phyloP scores from a whole-genome alignment of 2,888 invertebrate genomes.

The Hemaris fuciformis region DNA sequence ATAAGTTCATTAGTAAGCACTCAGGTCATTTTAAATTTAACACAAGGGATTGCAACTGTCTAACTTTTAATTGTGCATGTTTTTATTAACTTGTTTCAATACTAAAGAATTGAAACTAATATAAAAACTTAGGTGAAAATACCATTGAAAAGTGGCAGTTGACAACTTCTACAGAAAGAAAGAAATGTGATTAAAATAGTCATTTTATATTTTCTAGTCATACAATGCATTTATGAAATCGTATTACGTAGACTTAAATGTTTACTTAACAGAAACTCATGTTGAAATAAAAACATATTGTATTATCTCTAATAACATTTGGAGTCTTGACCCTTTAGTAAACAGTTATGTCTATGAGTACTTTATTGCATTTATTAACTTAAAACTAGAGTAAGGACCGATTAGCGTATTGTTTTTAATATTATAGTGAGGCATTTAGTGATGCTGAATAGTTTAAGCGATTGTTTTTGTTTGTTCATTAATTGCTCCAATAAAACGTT shows the following conservation, averaged over 20 bases:
- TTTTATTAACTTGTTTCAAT: not conserved
- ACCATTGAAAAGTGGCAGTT: not conserved
- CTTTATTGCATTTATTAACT: conserved; percentile 26
- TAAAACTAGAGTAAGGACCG: conserved; percentile 15
- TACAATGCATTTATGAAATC: not conserved
- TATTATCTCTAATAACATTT: not conserved
- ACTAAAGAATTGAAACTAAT: not conserved
- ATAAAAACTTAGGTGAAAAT: not conserved
- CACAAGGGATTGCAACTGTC: no score
- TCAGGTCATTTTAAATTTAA: no score
- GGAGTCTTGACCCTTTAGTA: not conserved
- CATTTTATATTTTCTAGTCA: conserved; percentile 5
- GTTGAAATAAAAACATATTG: not conserved
- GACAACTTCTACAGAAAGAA: not conserved
- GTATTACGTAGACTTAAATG: not conserved
- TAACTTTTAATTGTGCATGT: not conserved
- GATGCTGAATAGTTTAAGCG: conserved; percentile 21
- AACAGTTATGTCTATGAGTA: not conserved
- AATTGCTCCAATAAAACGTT: conserved; percentile 51
- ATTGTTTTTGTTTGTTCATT: conserved; percentile 6
- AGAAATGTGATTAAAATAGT: conserved; percentile 2
- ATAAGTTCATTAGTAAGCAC: no score
- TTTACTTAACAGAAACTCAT: not conserved
- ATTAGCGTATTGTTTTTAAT: conserved; percentile 23
- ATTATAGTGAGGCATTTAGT: conserved; percentile 30